Base-by-base conservation (phyloP, 2,888 invertebrate species). In the Phyllotreta striolata region DNA sequence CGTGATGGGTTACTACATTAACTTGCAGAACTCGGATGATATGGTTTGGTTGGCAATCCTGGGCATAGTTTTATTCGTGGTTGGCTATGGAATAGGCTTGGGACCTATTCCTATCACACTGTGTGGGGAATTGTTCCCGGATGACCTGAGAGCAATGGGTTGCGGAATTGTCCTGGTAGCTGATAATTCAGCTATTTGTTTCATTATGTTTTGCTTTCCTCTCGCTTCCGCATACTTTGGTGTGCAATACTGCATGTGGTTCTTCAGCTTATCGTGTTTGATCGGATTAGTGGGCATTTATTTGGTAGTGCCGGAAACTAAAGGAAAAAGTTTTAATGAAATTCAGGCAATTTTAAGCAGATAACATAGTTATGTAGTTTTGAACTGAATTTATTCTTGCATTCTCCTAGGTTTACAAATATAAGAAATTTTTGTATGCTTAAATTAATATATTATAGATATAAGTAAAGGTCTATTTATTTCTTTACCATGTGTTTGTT, bases 31-130 rank as follows among this genome's bases (percentile, higher is more conserved):
- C 0, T 80, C 78, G 0, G 75, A 79, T 0, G 78, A 72, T n/a
- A 82, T 91, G 49, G 78, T 84, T 0, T 91, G 89, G 87, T 78
- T 92, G 38, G 92, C 92, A 0, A 84, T 92, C 8, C 77, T 87
- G 2, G 87, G 90, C 0, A 80, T 92, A 51, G 84, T 91, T 0
- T 70, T 89, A n/a, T 93, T 88, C 82, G 89, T 91, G 64, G 81
- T 88, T 59, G 86, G 88, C 0, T 93, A 91, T 81, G 89, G 90
- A 67, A 1, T 75, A 82, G 86, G 88, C 0, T 86, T 90, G 58
- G 92, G 94, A 1, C 90, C 91, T 0, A 77, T 92, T 39, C 90
- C 91, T 0, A 92, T 92, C 92, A 89, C 91, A 0, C 87, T 93
- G 37, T 86, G 92, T 84, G 89, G 91, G 0, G 93, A 93, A 79